Conservation (phyloP, 2,888 invertebrate genomes). For the Meandrusa payeni region DNA sequence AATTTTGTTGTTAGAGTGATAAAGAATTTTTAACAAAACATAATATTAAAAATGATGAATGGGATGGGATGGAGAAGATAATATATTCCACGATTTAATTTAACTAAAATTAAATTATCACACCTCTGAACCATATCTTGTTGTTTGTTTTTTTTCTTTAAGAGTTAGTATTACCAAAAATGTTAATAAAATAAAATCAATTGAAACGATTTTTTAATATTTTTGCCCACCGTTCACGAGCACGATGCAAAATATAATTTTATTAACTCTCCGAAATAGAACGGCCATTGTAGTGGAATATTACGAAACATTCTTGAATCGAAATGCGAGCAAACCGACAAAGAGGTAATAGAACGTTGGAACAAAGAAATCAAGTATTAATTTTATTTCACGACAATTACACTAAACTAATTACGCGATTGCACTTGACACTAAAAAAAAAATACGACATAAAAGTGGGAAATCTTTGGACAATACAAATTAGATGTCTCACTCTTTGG, state of each 20-base stretch:
- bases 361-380: slow-evolving; percentile 45
- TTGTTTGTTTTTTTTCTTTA: too few species aligned
- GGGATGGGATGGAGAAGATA: too few species aligned
- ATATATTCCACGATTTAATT: too few species aligned
- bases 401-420: slow-evolving; percentile 47
- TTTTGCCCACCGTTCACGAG: too few species aligned
- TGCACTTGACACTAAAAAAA: slow-evolving; percentile 69
- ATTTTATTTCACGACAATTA: slow-evolving; percentile 52
- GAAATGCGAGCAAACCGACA: background rate
- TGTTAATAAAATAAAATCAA: too few species aligned
- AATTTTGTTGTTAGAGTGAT: too few species aligned
- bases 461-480: slow-evolving; percentile 60
- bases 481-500: slow-evolving; percentile 28
- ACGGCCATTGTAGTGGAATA: slow-evolving; percentile 10
- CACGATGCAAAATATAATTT: slow-evolving; percentile 16
- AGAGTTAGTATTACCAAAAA: too few species aligned
- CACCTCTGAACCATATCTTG: too few species aligned
- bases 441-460: slow-evolving; percentile 52
- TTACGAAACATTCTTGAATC: slow-evolving; percentile 4
- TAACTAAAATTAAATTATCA: too few species aligned
- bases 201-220: too few species aligned
- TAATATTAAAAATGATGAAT: too few species aligned
- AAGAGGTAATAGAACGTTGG: slow-evolving; percentile 26
- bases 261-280: slow-evolving; percentile 17
- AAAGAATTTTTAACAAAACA: too few species aligned